These are phyloP conservation scores for Drosophila tropicalis DNA, from an alignment of 1,140 invertebrate species.

Conservation along the genomic window DNA sequence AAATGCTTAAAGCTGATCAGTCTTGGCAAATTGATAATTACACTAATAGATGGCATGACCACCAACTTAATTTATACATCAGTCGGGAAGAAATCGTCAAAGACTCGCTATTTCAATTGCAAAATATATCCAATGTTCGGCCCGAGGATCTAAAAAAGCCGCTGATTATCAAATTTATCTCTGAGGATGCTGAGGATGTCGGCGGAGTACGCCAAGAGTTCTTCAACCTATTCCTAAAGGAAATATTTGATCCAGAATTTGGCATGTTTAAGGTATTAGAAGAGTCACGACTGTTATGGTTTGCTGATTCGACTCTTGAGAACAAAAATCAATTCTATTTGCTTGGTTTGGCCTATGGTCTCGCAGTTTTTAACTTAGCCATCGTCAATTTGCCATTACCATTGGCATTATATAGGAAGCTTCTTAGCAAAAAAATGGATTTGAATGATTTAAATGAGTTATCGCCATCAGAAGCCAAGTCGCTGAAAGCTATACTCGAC, in stretches of 20 bases:
- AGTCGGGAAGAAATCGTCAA: conserved; percentile 93
- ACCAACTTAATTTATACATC: conserved; percentile 85
- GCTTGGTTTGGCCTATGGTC: conserved; percentile 94
- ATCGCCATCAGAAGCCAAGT: conserved; percentile 90
- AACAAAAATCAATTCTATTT: conserved; percentile 93
- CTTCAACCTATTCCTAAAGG: conserved; percentile 94
- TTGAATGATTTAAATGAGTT: conserved; percentile 92
- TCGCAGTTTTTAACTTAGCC: conserved; percentile 98
- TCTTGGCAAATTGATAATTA: conserved; percentile 84
- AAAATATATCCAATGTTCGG: conserved; percentile 84
- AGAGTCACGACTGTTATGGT: conserved; percentile 96
- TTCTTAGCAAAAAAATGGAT: conserved; percentile 90
- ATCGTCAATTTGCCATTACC: conserved; percentile 99
- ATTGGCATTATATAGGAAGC: conserved; percentile 96
- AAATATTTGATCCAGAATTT: conserved; percentile 97
- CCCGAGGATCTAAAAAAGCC: conserved; percentile 95
- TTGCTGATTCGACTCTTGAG: conserved; percentile 92
- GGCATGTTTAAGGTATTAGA: conserved; percentile 98
- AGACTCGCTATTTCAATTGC: conserved; percentile 93
- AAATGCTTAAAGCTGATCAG: conserved; percentile 95
- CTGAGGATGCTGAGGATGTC: conserved; percentile 98
- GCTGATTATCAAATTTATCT: conserved; percentile 94
- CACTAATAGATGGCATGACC: no score
- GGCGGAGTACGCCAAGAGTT: conserved; percentile 99
- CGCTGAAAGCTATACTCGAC: conserved; percentile 90